Conservation (phyloP, 2,113 vertebrate species). For the Spheniscus mendiculus region DNA sequence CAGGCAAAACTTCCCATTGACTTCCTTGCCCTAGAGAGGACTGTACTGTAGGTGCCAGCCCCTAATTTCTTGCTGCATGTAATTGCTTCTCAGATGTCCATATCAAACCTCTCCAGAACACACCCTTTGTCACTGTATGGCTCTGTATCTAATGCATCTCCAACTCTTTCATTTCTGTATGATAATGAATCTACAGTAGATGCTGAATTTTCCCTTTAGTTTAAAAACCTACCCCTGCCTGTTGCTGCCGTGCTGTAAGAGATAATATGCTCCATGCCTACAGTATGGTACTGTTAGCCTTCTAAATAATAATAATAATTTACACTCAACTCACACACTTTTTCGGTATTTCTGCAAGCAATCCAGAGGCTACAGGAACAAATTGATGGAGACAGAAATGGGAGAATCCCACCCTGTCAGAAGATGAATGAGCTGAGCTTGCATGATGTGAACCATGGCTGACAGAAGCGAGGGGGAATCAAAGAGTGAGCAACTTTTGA, state of each 20-base stretch:
- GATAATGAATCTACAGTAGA: background rate
- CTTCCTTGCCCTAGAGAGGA: background rate
- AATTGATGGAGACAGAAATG: constrained; percentile 69
- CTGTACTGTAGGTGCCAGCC: fast-evolving
- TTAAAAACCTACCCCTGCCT: background rate
- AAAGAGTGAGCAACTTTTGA: constrained; percentile 80
- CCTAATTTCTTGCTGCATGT: background rate
- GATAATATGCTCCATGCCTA: background rate
- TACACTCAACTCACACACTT: background rate
- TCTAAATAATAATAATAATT: constrained; percentile 1
- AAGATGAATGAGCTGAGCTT: constrained; percentile 76
- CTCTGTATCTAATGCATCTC: background rate
- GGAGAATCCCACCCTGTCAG: constrained; percentile 73
- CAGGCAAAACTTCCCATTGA: background rate
- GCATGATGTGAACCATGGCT: constrained; percentile 75
- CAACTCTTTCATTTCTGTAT: background rate
- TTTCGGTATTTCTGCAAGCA: background rate
- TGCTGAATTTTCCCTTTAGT: background rate
- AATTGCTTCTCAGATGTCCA: background rate
- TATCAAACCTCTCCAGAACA: background rate
- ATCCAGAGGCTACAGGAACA: constrained; percentile 63
- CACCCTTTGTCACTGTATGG: background rate
- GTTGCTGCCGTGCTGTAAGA: background rate
- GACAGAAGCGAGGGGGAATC: constrained; percentile 77
- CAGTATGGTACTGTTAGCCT: background rate